These are phyloP conservation scores for Apodemus sylvaticus DNA, from an alignment of 2,113 vertebrate species.

Conservation along the genomic window DNA sequence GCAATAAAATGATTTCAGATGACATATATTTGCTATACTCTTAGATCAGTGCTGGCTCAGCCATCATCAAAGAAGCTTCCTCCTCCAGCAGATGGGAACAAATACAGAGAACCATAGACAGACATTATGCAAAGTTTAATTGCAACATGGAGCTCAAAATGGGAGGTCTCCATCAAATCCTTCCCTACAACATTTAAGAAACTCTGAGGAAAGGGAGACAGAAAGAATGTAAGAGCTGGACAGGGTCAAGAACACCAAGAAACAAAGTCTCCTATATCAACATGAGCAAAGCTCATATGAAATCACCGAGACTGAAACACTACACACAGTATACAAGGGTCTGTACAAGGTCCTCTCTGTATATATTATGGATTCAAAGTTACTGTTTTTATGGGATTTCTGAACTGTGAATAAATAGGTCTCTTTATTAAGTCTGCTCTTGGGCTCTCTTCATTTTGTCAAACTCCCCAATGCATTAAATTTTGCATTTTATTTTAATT, in stretches of 20 bases:
- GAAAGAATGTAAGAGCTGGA: neutral
- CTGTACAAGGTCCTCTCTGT: neutral
- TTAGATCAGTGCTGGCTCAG: neutral
- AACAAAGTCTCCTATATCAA: accelerated
- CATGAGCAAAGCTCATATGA: neutral
- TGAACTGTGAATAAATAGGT: neutral
- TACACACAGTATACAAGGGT: neutral
- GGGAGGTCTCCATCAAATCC: too few relatives aligned
- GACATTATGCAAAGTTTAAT: neutral
- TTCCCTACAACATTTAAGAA: neutral
- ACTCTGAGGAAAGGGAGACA: neutral
- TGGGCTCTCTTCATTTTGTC: neutral
- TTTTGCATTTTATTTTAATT: neutral
- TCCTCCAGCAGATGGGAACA: neutral
- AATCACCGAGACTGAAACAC: neutral
- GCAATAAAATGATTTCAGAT: neutral
- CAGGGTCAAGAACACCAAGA: too few relatives aligned
- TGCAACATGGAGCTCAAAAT: neutral
- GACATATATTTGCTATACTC: neutral
- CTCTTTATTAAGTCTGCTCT: neutral
- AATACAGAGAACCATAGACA: neutral
- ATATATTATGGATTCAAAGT: neutral
- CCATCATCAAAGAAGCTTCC: neutral
- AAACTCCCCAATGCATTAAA: neutral
- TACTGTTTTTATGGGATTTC: neutral